Percentiles rank a stretch among this genome's conserved stretches.
phyloP scores from a whole-genome alignment of 2,888 invertebrate species.

The Macrophya annulata region DNA sequence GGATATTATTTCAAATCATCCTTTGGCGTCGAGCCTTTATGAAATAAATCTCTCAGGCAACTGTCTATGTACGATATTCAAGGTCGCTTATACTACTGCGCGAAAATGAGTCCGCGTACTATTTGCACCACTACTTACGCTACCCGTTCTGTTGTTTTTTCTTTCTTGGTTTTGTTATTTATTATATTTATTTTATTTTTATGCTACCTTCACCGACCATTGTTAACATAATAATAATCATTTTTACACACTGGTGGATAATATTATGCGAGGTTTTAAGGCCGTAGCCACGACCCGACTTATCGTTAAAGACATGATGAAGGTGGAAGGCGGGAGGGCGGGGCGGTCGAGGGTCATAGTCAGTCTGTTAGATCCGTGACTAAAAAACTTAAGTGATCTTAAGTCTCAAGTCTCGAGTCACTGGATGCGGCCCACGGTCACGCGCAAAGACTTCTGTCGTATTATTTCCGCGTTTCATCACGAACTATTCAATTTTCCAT shows the following conservation, averaged over 20 bases:
- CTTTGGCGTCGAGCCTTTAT: neutral
- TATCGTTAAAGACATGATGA: conserved; percentile 8
- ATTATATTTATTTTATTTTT: conserved; percentile 6
- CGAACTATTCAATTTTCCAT: conserved; percentile 18
- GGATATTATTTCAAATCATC: neutral
- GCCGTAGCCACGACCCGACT: conserved; percentile 26
- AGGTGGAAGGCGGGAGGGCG: conserved; percentile 54
- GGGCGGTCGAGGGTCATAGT: conserved; percentile 57
- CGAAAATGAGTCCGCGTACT: conserved; percentile 5
- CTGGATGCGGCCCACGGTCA: conserved; percentile 60
- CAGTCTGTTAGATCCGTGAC: conserved; percentile 72
- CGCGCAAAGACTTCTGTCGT: conserved; percentile 58
- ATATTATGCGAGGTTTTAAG: conserved; percentile 54
- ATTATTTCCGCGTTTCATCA: conserved; percentile 66
- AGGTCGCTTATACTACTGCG: conserved; percentile 6
- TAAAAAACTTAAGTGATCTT: conserved; percentile 69
- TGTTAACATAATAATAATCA: conserved; percentile 45
- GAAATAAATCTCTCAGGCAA: neutral
- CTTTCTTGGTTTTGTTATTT: neutral
- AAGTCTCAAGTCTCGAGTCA: conserved; percentile 34
- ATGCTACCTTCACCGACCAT: conserved; percentile 10
- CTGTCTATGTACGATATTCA: conserved; percentile 3
- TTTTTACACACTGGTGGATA: conserved; percentile 43
- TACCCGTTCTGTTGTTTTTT: neutral
- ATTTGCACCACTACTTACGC: conserved; percentile 10